Base-by-base conservation (phyloP, 2,113 vertebrate species). In the Pao palembangensis region DNA sequence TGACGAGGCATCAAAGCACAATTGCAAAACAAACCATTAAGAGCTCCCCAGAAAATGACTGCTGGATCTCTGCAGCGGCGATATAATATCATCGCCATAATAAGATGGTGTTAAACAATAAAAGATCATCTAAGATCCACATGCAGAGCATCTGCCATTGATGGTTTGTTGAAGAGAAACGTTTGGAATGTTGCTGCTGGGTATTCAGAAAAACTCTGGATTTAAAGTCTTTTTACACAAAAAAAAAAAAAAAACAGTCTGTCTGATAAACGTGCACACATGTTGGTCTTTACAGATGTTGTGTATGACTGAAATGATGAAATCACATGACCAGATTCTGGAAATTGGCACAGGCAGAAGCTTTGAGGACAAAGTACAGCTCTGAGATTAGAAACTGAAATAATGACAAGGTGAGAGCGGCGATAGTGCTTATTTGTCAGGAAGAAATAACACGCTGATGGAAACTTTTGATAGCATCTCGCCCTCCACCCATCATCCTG, bases 391-490 rank as follows among this genome's bases (percentile, higher is more conserved):
- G 53, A 78, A 80, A 58, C 67, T 48, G 15, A 19, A 49, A 51
- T 19, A 68, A 76, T 69, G 47, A 68, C 68, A 54, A 52, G 58
- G 58, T 71, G 18, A 69, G 62, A 55, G 28, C 41, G 73, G 58
- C 25, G 60, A 46, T 17, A 46, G 64, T 81, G 70, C 59, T 71
- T 71, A 76, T 84, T 88, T 75, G 60, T 78, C 76, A 44, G 47
- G 47, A 73, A 64, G 53, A 77, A 79, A 86, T 79, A 80, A 73
- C 18, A 50, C 65, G 41, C 61, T 78, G 69, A 66, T 67, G 56
- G 58, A 69, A 70, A 21, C 44, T 63, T 60, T 49, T 46, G 54
- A 73, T 70, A 51, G 15, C 28, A 47, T 81, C 21, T 67, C 5
- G 44, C 80, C 61, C 54, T 59, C 19, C 56, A 54, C 42, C 28